Evolutionary conservation across 2,797 vertebrate genomes (phyloP).

Genomic region (Myioborus melanocephalus): DNA sequence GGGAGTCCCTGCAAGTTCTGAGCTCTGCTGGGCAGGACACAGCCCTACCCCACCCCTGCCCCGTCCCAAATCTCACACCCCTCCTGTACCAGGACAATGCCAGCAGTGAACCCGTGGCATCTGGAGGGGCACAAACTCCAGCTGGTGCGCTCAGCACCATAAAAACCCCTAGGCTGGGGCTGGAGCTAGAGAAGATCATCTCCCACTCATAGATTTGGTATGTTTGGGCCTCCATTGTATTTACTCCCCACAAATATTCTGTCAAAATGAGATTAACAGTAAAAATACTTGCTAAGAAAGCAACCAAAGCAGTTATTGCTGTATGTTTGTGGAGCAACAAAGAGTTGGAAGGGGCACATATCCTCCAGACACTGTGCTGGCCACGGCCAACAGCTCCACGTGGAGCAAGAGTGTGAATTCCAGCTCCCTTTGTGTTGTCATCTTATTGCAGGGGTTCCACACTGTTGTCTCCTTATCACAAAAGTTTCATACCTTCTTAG

Average conservation of each 20-base stretch:
- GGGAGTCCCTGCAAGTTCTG: background rate
- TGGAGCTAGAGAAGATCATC: background rate
- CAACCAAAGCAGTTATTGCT: background rate
- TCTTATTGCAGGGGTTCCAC: too few species aligned
- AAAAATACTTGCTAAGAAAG: background rate
- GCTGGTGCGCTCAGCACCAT: background rate
- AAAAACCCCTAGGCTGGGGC: background rate
- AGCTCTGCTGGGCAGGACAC: background rate
- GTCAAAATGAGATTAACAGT: background rate
- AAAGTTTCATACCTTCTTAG: too few species aligned
- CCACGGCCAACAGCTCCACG: rapidly evolving
- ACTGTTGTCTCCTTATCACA: too few species aligned
- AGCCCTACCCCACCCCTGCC: background rate
- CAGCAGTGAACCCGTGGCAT: rapidly evolving
- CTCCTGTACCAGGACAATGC: rapidly evolving
- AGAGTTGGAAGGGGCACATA: background rate
- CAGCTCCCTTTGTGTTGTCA: too few species aligned
- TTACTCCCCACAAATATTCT: background rate
- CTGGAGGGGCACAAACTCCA: background rate
- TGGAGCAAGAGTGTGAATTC: background rate
- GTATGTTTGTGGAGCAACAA: background rate
- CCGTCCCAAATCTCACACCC: background rate
- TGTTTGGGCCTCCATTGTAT: background rate
- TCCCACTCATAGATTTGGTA: background rate
- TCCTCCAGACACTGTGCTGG: rapidly evolving